Evolutionary conservation across 2,113 vertebrate species (phyloP).

Genomic region (Porphyrio hochstetteri): DNA sequence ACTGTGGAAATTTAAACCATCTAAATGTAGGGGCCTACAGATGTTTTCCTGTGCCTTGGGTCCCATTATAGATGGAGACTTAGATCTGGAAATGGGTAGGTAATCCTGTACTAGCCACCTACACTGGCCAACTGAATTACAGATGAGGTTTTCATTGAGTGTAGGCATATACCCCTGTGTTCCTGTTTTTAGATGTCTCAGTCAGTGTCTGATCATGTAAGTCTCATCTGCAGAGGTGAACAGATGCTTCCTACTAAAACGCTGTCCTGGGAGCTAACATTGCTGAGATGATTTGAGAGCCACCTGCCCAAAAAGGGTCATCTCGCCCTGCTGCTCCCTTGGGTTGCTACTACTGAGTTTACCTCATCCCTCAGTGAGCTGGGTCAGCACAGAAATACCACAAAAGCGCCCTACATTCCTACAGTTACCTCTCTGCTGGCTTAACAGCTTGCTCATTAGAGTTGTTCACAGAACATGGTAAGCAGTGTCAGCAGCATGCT

Average conservation of each 20-base stretch:
- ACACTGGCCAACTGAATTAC: not conserved
- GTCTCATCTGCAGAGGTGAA: not conserved
- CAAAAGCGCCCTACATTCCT: not conserved
- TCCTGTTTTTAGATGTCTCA: not conserved
- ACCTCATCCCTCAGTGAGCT: not conserved
- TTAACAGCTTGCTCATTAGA: not conserved
- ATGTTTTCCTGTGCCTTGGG: not conserved
- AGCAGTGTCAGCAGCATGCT: not conserved
- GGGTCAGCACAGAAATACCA: not conserved
- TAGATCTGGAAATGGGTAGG: not conserved
- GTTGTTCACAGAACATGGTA: not conserved
- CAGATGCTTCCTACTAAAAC: not conserved
- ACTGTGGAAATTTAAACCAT: not conserved
- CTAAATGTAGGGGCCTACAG: not conserved
- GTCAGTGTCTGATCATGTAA: not conserved
- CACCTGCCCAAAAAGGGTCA: not conserved
- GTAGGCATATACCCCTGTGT: not conserved
- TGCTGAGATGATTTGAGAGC: accelerated
- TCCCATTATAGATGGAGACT: not conserved
- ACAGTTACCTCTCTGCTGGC: accelerated
- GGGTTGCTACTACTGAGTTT: not conserved
- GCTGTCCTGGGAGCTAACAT: not conserved
- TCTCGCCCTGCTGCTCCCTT: not conserved
- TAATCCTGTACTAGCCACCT: not conserved
- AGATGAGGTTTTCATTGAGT: not conserved